Percentiles rank a stretch among this genome's conserved stretches.
phyloP scores from a whole-genome alignment of 2,113 vertebrate genomes.

The Dolichotis patagonum region DNA sequence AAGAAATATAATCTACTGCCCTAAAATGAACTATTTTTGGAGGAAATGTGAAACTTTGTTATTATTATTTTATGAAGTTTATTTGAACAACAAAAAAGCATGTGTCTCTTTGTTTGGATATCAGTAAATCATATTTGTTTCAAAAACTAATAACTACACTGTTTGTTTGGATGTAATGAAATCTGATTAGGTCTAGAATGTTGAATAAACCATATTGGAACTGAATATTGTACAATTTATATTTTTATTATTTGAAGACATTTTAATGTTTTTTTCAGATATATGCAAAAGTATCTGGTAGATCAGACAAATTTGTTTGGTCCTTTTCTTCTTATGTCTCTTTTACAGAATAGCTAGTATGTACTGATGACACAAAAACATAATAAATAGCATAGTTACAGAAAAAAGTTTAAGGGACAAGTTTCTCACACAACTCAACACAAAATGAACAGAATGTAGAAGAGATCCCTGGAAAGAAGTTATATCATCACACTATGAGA shows the following conservation, averaged over 20 bases:
- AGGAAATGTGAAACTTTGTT: not conserved
- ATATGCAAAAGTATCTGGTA: constrained; percentile 15
- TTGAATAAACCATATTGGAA: not conserved
- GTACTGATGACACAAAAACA: constrained; percentile 5
- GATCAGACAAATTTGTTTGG: constrained; percentile 29
- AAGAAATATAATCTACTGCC: constrained; percentile 67
- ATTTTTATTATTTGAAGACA: constrained; percentile 39
- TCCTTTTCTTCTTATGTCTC: constrained; percentile 27
- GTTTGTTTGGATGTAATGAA: constrained; percentile 3
- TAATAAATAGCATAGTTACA: not conserved
- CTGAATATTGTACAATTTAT: not conserved
- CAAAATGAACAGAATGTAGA: not conserved
- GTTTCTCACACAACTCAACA: not conserved
- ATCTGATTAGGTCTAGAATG: constrained; percentile 7
- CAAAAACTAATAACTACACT: constrained; percentile 35
- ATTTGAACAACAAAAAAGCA: not conserved
- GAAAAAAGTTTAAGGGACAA: constrained; percentile 31
- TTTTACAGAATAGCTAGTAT: not conserved
- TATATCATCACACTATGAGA: fast-evolving
- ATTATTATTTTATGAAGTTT: constrained; percentile 27
- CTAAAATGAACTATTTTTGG: not conserved
- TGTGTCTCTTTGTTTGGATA: not conserved
- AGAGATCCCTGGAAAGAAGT: not conserved
- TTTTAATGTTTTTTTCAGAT: not conserved
- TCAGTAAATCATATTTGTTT: constrained; percentile 21